phyloP scores from a whole-genome alignment of 2,797 vertebrate genomes.

The Ctenosaura bakeri region DNA sequence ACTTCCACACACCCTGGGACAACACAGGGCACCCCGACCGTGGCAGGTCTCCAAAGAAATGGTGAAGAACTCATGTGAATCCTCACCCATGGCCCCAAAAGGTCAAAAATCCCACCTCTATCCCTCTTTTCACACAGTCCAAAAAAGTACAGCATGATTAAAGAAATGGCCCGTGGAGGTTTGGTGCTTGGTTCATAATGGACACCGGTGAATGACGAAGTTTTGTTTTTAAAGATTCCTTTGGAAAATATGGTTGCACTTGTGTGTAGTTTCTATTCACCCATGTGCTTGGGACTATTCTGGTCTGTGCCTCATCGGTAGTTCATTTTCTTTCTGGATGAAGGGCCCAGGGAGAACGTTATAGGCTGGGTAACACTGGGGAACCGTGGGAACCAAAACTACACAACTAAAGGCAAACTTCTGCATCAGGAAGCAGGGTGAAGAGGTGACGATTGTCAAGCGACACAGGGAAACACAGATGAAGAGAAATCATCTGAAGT shows the following conservation, averaged over 20 bases:
- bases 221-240: too few relatives aligned
- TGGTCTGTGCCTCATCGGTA: background rate
- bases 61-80: conserved; percentile 11
- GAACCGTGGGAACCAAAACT: too few relatives aligned
- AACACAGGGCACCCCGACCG: conserved; percentile 30
- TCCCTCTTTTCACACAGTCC: background rate
- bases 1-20: conserved; percentile 56
- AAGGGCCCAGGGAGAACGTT: background rate
- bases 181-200: background rate
- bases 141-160: too few relatives aligned
- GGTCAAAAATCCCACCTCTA: background rate
- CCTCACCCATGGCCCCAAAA: background rate
- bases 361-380: too few relatives aligned
- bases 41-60: background rate
- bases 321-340: background rate
- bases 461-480: background rate
- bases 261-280: too few relatives aligned
- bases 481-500: conserved; percentile 19
- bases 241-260: background rate
- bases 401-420: background rate
- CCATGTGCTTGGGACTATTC: background rate
- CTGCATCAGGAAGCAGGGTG: background rate
- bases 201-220: too few relatives aligned
- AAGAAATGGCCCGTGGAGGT: background rate
- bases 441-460: background rate